These are phyloP conservation scores for Argyresthia albistria DNA, from an alignment of 2,888 invertebrate species.

Conservation along the genomic window DNA sequence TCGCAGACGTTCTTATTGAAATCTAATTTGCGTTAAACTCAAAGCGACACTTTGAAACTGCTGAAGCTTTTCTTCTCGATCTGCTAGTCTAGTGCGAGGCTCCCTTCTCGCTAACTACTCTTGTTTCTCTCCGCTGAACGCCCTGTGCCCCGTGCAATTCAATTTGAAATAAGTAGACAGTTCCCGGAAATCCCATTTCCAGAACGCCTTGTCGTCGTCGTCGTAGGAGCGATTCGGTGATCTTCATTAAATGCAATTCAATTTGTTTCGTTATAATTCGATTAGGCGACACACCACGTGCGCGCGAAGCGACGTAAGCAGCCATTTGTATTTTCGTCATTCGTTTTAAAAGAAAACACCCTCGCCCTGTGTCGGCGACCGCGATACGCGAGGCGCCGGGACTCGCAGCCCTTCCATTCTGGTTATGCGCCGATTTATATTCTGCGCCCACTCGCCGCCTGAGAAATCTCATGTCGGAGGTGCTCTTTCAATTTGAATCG, in stretches of 20 bases:
- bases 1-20: slow-evolving; percentile 34
- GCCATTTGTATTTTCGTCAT: slow-evolving; percentile 1
- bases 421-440: slow-evolving; percentile 72
- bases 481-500: slow-evolving; percentile 74
- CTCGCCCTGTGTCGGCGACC: slow-evolving; percentile 31
- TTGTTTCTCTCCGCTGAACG: slow-evolving; percentile 12
- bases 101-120: slow-evolving; percentile 13
- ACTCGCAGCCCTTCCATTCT: slow-evolving; percentile 66
- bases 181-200: not conserved
- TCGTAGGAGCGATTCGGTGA: not conserved
- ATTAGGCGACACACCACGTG: not conserved
- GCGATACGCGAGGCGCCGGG: slow-evolving; percentile 36
- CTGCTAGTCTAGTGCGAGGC: not conserved
- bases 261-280: not conserved
- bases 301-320: not conserved
- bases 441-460: slow-evolving; percentile 70
- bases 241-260: not conserved
- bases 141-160: not conserved
- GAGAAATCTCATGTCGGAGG: slow-evolving; percentile 72
- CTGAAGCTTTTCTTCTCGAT: slow-evolving; percentile 21
- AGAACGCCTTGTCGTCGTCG: too few species aligned
- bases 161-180: not conserved
- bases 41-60: slow-evolving; percentile 22
- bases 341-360: not conserved
- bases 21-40: slow-evolving; percentile 39